These are phyloP conservation scores for Ammodytes marinus DNA, from an alignment of 2,113 vertebrate genomes.

Conservation along the genomic window DNA sequence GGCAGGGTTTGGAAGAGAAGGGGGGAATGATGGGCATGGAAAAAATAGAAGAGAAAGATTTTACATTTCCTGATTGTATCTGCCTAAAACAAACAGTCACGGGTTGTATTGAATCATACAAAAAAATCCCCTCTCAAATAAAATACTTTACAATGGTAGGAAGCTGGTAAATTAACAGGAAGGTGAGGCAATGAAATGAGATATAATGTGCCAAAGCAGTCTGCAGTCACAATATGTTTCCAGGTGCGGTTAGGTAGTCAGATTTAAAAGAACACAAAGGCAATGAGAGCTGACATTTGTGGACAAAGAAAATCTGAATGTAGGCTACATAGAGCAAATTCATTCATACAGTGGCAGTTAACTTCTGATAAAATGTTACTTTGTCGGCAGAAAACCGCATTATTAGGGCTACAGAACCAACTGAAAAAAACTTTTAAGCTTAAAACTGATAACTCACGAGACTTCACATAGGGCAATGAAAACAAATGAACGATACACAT, in stretches of 20 bases:
- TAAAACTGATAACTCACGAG: not conserved
- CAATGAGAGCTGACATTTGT: not conserved
- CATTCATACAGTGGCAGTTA: not conserved
- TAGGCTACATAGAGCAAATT: not conserved
- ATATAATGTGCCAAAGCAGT: not conserved
- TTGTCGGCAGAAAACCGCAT: not conserved
- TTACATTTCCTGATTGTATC: conserved; percentile 7
- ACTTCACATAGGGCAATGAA: not conserved
- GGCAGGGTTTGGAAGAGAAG: conserved; percentile 1
- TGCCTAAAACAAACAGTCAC: not conserved
- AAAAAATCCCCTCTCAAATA: not conserved
- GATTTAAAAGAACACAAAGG: not conserved
- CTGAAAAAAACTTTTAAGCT: not conserved
- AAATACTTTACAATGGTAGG: not conserved
- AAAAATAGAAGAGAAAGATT: not conserved
- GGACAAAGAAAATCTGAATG: not conserved
- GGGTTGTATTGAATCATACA: not conserved
- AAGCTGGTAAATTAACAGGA: conserved; percentile 14
- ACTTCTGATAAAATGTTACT: not conserved
- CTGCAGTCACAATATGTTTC: conserved; percentile 14
- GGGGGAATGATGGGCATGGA: not conserved
- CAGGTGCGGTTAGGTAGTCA: not conserved
- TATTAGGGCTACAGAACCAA: not conserved
- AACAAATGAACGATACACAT: not conserved
- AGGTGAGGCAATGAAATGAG: conserved; percentile 4